A percentile compares a stretch with the other conserved stretches of the same genome.
Evolutionary conservation across 1,140 invertebrate species (phyloP).

Genomic region (Saccostrea glomerata): DNA sequence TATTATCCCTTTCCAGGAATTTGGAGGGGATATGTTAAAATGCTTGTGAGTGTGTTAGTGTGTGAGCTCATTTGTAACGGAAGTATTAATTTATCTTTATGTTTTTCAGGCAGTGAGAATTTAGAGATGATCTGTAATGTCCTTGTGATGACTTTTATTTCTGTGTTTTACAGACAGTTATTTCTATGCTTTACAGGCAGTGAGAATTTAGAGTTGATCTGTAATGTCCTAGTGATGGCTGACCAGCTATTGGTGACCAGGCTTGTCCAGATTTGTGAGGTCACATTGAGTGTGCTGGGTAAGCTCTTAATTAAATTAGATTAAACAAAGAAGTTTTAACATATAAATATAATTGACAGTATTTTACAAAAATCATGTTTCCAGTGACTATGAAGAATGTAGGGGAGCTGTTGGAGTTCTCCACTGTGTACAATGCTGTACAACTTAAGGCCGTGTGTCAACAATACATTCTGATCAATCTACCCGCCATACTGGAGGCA

Average conservation of each 20-base stretch:
- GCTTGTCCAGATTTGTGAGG: constrained; percentile 85
- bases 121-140: no score
- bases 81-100: neutral
- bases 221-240: constrained; percentile 85
- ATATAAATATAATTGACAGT: no score
- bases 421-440: constrained; percentile 82
- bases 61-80: neutral
- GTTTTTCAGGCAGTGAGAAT: no score
- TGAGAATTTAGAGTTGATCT: constrained; percentile 83
- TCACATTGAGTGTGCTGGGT: constrained; percentile 81
- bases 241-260: constrained; percentile 85
- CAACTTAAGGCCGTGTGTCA: constrained; percentile 85
- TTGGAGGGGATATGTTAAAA: neutral
- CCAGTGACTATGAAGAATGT: constrained; percentile 85
- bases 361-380: constrained; percentile 29
- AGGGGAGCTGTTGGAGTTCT: constrained; percentile 84
- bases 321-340: no score
- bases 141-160: no score
- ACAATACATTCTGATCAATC: constrained; percentile 86
- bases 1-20: neutral
- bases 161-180: neutral
- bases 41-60: neutral
- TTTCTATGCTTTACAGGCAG: constrained; percentile 74
- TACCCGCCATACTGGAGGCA: constrained; percentile 84
- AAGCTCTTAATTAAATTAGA: constrained; percentile 50